Evolutionary conservation across 2,888 invertebrate species (phyloP), one percentile per base, ranked within the genome.

Genomic region (Orthonevra nobilis): DNA sequence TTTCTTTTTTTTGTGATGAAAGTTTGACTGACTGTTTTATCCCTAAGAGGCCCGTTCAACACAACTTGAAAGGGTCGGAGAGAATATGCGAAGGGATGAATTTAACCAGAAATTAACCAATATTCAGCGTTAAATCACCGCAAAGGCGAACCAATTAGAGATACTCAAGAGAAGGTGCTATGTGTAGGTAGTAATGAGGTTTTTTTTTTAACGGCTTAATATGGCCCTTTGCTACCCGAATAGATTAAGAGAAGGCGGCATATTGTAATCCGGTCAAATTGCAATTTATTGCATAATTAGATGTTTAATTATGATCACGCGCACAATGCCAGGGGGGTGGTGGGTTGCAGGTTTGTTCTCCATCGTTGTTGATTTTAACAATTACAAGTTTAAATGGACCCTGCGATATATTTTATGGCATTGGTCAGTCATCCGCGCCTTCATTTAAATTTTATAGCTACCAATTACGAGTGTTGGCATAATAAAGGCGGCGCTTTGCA

Each of bases 241-340:
- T n/a, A n/a, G n/a, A n/a, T n/a, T n/a, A n/a, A n/a, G n/a, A n/a
- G n/a, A n/a, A n/a, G n/a, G n/a, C n/a, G n/a, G n/a, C n/a, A n/a
- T n/a, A n/a, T n/a, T n/a, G n/a, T n/a, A n/a, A n/a, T n/a, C n/a
- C 23, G 42, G 10, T 19, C 14, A 46, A 48, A 40, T 54, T 56
- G 64, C 72, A 64, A 72, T 72, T 64, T 48, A 72, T 72, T 72
- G 48, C 64, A 64, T 72, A 72, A 72, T 73, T 68, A 74, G 66
- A 66, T 32, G 36, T 34, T 44, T 74, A 68, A 66, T 74, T 68
- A 60, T 52, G 32, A 44, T 40, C 36, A 6, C 61, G n/a, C n/a
- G n/a, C n/a, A n/a, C n/a, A n/a, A n/a, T n/a, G n/a, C n/a, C n/a
- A n/a, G n/a, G n/a, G n/a, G n/a, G n/a, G n/a, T 30, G 9, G 38